phyloP scores from a whole-genome alignment of 2,797 vertebrate genomes.

The Myotis myotis region DNA sequence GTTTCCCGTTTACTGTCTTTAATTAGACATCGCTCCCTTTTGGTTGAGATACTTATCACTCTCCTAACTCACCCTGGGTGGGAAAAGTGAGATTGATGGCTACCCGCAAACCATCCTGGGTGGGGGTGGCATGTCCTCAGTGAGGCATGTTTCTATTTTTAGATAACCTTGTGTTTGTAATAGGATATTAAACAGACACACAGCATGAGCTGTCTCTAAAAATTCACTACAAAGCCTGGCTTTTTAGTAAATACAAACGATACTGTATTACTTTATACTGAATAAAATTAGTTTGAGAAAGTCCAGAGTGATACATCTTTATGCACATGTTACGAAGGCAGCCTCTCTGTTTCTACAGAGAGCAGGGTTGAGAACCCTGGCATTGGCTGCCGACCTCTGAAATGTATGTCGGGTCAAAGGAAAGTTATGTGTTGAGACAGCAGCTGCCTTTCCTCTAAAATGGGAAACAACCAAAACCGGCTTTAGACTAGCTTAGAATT shows the following conservation, averaged over 20 bases:
- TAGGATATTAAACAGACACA: conserved; percentile 61
- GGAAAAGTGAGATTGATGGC: conserved; percentile 84
- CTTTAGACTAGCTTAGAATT: conserved; percentile 76
- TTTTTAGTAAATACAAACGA: conserved; percentile 64
- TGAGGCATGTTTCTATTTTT: conserved; percentile 67
- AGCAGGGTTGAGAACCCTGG: conserved; percentile 71
- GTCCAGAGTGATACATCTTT: background rate
- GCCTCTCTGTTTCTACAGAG: conserved; percentile 54
- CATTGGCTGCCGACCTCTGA: conserved; percentile 74
- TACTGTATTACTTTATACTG: conserved; percentile 46
- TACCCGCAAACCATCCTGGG: conserved; percentile 78
- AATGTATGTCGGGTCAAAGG: conserved; percentile 69
- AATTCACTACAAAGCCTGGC: conserved; percentile 24
- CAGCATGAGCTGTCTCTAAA: conserved; percentile 44
- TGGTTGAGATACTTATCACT: conserved; percentile 85
- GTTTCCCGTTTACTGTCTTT: conserved; percentile 85
- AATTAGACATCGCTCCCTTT: conserved; percentile 77
- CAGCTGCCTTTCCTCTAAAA: conserved; percentile 69
- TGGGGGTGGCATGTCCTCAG: conserved; percentile 67
- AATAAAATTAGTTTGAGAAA: conserved; percentile 63
- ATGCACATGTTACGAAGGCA: conserved; percentile 30
- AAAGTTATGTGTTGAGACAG: conserved; percentile 67
- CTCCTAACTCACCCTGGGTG: conserved; percentile 79
- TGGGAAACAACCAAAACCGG: conserved; percentile 68
- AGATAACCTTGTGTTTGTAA: conserved; percentile 67